Evolutionary conservation across 1,140 invertebrate genomes (phyloP).

Genomic region (Brachionus plicatilis): DNA sequence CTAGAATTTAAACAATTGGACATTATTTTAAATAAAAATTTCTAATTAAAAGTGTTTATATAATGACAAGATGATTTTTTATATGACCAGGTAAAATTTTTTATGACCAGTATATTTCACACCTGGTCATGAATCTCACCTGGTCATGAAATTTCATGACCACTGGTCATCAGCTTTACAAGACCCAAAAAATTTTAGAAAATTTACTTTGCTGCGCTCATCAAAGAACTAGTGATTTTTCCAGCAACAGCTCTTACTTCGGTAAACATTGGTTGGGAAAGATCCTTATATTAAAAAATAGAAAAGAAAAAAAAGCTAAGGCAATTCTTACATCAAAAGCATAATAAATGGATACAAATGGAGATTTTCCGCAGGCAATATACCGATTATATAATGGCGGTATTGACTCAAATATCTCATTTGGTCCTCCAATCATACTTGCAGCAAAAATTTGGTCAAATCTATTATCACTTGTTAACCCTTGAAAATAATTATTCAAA

Average conservation of each 20-base stretch:
- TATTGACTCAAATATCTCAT: constrained; percentile 65
- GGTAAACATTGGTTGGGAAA: constrained; percentile 64
- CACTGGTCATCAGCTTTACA: too few species aligned
- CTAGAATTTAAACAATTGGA: too few species aligned
- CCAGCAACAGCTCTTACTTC: constrained; percentile 82
- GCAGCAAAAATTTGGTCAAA: constrained; percentile 80
- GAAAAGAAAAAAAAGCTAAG: neutral
- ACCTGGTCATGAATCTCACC: too few species aligned
- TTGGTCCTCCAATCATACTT: constrained; percentile 71
- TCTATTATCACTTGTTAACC: constrained; percentile 65
- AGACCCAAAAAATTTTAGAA: too few species aligned
- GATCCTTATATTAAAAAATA: constrained; percentile 59
- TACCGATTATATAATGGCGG: constrained; percentile 72
- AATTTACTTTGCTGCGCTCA: constrained; percentile 70
- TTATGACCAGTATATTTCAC: too few species aligned
- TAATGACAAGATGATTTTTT: too few species aligned
- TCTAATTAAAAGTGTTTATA: too few species aligned
- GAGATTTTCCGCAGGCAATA: constrained; percentile 71
- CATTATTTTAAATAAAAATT: too few species aligned
- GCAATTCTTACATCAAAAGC: constrained; percentile 64
- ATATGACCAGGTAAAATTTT: too few species aligned
- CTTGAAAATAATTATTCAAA: constrained; percentile 47
- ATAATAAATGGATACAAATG: constrained; percentile 80
- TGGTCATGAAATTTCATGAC: too few species aligned
- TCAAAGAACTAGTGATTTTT: constrained; percentile 71